phyloP scores from a whole-genome alignment of 2,113 vertebrate genomes.

The Calypte anna region DNA sequence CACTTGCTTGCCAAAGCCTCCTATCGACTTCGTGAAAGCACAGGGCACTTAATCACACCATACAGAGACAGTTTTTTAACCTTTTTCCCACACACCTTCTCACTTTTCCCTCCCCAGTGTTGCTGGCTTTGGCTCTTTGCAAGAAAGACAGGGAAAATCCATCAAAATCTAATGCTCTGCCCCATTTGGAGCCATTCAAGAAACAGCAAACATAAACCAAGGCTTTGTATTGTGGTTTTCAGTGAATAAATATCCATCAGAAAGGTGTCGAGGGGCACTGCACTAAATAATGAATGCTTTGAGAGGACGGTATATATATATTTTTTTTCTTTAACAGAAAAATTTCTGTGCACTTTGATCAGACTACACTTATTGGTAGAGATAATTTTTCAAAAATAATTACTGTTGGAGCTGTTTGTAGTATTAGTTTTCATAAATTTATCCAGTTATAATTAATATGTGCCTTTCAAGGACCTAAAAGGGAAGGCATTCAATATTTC shows the following conservation, averaged over 20 bases:
- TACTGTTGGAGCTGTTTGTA: slow-evolving; percentile 4
- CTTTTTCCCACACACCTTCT: not conserved
- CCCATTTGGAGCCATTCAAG: not conserved
- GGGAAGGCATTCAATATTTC: slow-evolving; percentile 66
- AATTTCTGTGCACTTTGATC: slow-evolving; percentile 20
- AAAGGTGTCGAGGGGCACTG: not conserved
- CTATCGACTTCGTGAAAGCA: not conserved
- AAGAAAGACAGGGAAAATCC: not conserved
- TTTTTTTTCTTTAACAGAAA: slow-evolving; percentile 2
- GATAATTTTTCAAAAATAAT: slow-evolving; percentile 63
- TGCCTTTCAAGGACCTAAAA: slow-evolving; percentile 74
- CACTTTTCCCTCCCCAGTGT: not conserved
- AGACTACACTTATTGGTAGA: not conserved
- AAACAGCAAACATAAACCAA: not conserved
- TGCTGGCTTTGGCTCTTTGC: not conserved
- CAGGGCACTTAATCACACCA: not conserved
- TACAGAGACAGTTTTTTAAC: not conserved
- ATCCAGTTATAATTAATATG: slow-evolving; percentile 70
- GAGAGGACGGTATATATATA: not conserved
- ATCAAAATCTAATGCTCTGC: not conserved
- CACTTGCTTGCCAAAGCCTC: not conserved
- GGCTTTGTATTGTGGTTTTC: not conserved
- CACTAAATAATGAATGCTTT: not conserved
- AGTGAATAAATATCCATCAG: not conserved
- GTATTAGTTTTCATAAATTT: slow-evolving; percentile 60